Evolutionary conservation across 1,140 invertebrate species (phyloP), one percentile per base, ranked within the genome.

Genomic region (Pseudoatta argentina): DNA sequence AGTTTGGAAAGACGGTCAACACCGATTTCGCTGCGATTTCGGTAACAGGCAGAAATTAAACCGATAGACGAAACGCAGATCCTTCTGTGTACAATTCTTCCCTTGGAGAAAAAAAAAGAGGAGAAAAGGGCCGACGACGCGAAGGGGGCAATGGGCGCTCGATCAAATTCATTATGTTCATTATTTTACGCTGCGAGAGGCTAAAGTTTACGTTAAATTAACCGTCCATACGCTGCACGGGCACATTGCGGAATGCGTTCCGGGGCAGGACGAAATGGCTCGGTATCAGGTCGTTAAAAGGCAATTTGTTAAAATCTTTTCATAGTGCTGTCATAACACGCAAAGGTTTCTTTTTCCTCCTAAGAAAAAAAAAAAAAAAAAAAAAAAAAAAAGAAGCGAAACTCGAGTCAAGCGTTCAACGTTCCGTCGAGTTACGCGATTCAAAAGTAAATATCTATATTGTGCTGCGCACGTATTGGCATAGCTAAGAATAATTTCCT

Each of bases 211-310:
- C 79, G 69, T 83, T 83, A 83, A 83, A 83, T 83, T 83, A 83
- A 83, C 69, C 44, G 39, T 24, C 39, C 39, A 53, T 61, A 8
- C 39, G 21, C 24, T 77, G 48, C 39, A 30, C 67, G 39, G 55
- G 24, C 69, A 63, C 14, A 83, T 75, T 83, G 79, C 55, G 69
- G 69, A 83, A 82, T 72, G 53, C 53, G 7, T 67, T 67, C 21
- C 39, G 39, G 10, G 12, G n/a, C 44, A 57, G 66, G 21, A 72
- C 39, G 69, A 34, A 73, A 83, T 83, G 34, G 67, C 79, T 24
- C 10, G 69, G 67, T 83, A 83, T 83, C 55, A 69, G 55, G 44
- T 83, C 79, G 87, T 89, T 85, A 89, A 88, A 88, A 86, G 88
- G 59, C 86, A 89, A 86, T 87, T 88, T 75, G 66, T 64, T 67